Evolutionary conservation across 2,113 vertebrate species (phyloP).

Genomic region (Axis porcinus): DNA sequence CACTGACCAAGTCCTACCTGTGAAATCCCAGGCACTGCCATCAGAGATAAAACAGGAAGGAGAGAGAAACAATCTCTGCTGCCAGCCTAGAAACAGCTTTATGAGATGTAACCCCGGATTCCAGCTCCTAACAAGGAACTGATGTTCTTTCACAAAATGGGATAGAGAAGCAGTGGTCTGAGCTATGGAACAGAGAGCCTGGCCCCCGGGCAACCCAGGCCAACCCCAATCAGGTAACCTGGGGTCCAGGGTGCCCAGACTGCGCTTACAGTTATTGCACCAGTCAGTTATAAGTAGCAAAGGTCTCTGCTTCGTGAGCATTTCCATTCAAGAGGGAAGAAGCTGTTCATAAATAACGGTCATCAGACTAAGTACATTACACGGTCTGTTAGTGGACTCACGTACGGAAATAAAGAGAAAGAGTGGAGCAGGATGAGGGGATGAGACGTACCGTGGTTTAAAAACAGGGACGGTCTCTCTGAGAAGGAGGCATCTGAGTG

Average conservation of each 20-base stretch:
- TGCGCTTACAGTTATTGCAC: not conserved
- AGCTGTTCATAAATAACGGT: not conserved
- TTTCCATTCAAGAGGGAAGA: not conserved
- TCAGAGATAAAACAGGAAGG: not conserved
- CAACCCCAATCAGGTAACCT: not conserved
- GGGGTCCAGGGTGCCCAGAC: accelerated
- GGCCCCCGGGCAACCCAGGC: not conserved
- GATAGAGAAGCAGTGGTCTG: not conserved
- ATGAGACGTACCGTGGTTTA: not conserved
- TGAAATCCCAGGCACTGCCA: not conserved
- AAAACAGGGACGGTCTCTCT: not conserved
- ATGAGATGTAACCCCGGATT: not conserved
- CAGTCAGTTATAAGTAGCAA: not conserved
- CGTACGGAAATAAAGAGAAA: not conserved
- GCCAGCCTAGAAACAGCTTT: not conserved
- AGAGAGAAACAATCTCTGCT: not conserved
- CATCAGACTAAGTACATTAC: not conserved
- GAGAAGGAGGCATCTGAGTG: not conserved
- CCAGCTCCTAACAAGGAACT: not conserved
- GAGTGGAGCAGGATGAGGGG: not conserved
- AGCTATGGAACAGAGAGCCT: not conserved
- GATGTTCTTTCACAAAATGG: not conserved
- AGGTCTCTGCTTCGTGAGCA: not conserved
- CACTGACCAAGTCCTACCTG: not conserved
- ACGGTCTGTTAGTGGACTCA: not conserved